phyloP scores from a whole-genome alignment of 1,140 invertebrate genomes.

The Apis dorsata region DNA sequence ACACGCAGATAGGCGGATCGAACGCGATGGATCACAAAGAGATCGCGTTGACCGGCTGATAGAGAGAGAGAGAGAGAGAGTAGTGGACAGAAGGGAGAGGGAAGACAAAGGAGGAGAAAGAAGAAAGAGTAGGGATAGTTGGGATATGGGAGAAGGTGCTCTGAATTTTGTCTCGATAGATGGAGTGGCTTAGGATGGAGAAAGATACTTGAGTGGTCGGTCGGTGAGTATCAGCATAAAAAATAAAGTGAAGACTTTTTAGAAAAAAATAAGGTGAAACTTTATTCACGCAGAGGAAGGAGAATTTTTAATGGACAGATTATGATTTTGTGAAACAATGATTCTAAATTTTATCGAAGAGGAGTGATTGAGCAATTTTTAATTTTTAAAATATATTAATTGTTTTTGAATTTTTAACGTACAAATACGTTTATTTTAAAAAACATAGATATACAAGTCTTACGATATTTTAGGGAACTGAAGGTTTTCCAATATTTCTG shows the following conservation, averaged over 20 bases:
- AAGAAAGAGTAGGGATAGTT: not conserved
- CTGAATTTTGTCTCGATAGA: not conserved
- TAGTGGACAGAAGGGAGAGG: not conserved
- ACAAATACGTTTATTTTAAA: no score
- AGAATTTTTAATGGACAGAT: not conserved
- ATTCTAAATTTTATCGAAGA: not conserved
- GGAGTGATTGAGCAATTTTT: no score
- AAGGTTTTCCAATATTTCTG: not conserved
- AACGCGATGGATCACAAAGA: slow-evolving; percentile 1
- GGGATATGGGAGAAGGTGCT: not conserved
- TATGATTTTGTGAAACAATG: not conserved
- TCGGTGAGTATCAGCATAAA: not conserved
- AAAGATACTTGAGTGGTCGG: not conserved
- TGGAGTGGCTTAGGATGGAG: not conserved
- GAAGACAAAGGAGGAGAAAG: not conserved
- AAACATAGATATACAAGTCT: not conserved
- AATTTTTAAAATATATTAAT: no score
- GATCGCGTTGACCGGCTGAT: slow-evolving; percentile 25
- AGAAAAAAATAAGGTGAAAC: not conserved
- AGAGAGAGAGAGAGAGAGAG: not conserved
- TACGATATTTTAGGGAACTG: not conserved
- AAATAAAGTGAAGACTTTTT: not conserved
- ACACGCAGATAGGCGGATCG: slow-evolving; percentile 40
- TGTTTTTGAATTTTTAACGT: no score
- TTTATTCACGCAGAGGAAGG: not conserved